Evolutionary conservation across 1,140 invertebrate genomes (phyloP), one percentile per base, ranked within the genome.

Genomic region (Apis florea): DNA sequence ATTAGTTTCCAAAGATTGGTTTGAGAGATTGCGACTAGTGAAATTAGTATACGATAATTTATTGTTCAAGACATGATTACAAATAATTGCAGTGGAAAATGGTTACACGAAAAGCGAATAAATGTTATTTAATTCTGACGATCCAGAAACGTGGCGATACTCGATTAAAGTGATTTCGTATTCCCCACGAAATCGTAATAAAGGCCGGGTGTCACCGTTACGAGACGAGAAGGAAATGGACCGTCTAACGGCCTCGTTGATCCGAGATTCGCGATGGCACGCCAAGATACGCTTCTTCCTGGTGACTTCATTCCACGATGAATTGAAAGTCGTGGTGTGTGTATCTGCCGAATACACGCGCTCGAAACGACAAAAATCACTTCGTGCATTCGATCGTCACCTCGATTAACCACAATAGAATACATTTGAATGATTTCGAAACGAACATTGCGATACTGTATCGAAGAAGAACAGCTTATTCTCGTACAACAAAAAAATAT

Each of bases 151-250:
- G 47, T 13, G 53, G 19, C 26, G 21, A 74, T 53, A 15, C 4
- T 19, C 40, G 49, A 5, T 15, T 13, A 54, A 80, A 80, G 53
- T 74, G 79, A 80, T 80, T 80, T 66, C 72, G 63, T 53, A 80
- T 80, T 64, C 71, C 63, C 40, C n/a, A 15, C 64, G 79, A 63
- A 82, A 77, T 40, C 72, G 78, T 84, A 82, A 85, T 77, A 81
- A 76, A 74, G 47, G 59, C 24, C 40, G 26, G 26, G 49, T 76
- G 64, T 85, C 83, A 59, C 79, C 58, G 59, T 80, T 61, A 40
- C 83, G 26, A 51, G 64, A 58, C 49, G 69, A 49, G 56, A 49
- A 73, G 83, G 72, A 82, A 81, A 82, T 74, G 31, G 54, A 70
- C 54, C 64, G 64, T 66, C 63, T 69, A 77, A 68, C 84, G 24